Evolutionary conservation across 2,797 vertebrate species (phyloP).

Genomic region (Sebastes nivosus): DNA sequence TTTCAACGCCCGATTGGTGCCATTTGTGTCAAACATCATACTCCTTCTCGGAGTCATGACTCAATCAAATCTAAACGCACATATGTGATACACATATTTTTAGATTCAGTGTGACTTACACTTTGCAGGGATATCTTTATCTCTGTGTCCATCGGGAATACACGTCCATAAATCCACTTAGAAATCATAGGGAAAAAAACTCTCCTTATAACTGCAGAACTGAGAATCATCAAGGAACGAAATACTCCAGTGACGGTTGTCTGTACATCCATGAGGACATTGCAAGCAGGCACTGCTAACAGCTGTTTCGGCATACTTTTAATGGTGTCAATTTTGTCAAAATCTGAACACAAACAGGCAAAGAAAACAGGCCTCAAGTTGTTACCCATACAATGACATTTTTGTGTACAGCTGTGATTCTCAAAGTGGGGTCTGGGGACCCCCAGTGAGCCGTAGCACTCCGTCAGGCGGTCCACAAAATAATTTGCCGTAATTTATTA

Average conservation of each 20-base stretch:
- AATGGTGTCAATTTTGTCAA: neutral
- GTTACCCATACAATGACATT: neutral
- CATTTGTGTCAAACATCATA: neutral
- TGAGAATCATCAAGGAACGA: too few relatives aligned
- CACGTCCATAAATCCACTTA: rapidly evolving
- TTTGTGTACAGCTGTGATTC: too few relatives aligned
- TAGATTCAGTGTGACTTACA: neutral
- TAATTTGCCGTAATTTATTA: too few relatives aligned
- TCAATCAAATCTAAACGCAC: rapidly evolving
- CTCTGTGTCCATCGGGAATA: too few relatives aligned
- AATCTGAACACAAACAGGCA: neutral
- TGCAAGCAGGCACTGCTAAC: neutral
- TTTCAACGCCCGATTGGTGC: neutral
- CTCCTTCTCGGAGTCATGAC: neutral
- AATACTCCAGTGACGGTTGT: too few relatives aligned
- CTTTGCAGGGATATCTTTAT: rapidly evolving
- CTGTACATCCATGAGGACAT: neutral
- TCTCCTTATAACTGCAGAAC: neutral
- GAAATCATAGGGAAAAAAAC: neutral
- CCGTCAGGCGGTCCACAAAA: rapidly evolving
- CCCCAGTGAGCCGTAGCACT: too few relatives aligned
- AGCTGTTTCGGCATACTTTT: neutral
- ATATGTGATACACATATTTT: too few relatives aligned
- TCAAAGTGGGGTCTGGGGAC: too few relatives aligned
- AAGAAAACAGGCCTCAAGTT: neutral